These are phyloP conservation scores for Drosophila helvetica DNA, from an alignment of 2,888 invertebrate species.

Conservation along the genomic window DNA sequence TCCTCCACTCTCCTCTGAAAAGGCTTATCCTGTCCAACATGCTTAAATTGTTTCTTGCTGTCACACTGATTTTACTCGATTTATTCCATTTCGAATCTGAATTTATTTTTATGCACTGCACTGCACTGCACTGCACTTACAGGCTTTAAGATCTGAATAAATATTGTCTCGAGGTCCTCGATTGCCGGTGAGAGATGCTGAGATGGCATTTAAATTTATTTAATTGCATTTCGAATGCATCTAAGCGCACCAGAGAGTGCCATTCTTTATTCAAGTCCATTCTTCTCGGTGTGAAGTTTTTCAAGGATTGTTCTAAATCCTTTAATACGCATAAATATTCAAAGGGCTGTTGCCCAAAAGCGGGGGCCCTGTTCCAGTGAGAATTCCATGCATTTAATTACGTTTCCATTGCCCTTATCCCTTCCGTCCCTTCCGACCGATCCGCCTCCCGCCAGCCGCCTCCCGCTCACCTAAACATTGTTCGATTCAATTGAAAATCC, in stretches of 20 bases:
- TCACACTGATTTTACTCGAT: conserved; percentile 77
- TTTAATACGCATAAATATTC: conserved; percentile 33
- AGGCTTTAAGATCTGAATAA: conserved; percentile 62
- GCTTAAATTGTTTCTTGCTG: conserved; percentile 79
- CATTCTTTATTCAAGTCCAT: not conserved
- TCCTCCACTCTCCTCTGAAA: conserved; percentile 26
- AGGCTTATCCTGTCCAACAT: conserved; percentile 76
- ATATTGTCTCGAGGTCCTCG: conserved; percentile 35
- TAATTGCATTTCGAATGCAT: conserved; percentile 62
- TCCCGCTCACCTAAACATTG: conserved; percentile 21
- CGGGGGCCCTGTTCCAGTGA: not conserved
- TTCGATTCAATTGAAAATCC: conserved; percentile 47
- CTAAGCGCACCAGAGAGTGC: conserved; percentile 19
- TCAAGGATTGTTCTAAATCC: conserved; percentile 10
- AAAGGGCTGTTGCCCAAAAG: conserved; percentile 16
- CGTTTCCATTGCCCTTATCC: conserved; percentile 49
- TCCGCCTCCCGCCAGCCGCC: not conserved
- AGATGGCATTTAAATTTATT: conserved; percentile 57
- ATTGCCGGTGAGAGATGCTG: conserved; percentile 19
- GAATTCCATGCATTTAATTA: conserved; percentile 58
- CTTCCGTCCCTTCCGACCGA: not conserved
- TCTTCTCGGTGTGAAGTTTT: not conserved
- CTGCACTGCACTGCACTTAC: conserved; percentile 32
- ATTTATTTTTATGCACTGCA: conserved; percentile 58
- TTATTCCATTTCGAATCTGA: conserved; percentile 66